phyloP scores from a whole-genome alignment of 2,888 invertebrate genomes.

The Pseudococcus jackbeardsleyi region DNA sequence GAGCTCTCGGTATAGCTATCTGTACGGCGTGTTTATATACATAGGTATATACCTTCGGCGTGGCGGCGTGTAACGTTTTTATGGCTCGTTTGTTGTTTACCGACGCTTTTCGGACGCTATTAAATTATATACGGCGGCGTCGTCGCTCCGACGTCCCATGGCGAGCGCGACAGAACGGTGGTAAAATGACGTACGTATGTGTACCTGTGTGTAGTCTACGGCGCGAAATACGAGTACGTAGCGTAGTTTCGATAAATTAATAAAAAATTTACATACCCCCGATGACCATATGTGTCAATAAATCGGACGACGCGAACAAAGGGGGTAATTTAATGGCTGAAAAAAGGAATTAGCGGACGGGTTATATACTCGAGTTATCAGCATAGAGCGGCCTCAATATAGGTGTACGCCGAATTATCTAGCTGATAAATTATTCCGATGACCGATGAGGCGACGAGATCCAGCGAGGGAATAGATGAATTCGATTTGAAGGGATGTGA shows the following conservation, averaged over 20 bases:
- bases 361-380: neutral
- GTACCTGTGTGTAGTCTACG: too few relatives aligned
- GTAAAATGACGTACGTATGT: too few relatives aligned
- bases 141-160: neutral
- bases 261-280: conserved; percentile 7
- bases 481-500: neutral
- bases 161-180: neutral
- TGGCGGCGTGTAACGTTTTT: neutral
- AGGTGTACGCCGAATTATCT: neutral
- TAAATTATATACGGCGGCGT: neutral
- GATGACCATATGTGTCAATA: neutral
- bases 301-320: neutral
- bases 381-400: neutral
- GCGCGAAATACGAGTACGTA: too few relatives aligned
- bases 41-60: neutral
- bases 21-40: neutral
- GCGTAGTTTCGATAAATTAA: conserved; percentile 4
- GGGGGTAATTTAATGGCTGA: conserved; percentile 5
- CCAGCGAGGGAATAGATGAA: neutral
- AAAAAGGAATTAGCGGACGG: neutral
- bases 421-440: neutral
- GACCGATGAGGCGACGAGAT: conserved; percentile 6
- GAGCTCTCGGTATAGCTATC: neutral
- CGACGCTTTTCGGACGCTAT: neutral
- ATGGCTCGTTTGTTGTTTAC: conserved; percentile 32